phyloP scores from a whole-genome alignment of 2,888 invertebrate genomes.

The Cephus pygmeus region DNA sequence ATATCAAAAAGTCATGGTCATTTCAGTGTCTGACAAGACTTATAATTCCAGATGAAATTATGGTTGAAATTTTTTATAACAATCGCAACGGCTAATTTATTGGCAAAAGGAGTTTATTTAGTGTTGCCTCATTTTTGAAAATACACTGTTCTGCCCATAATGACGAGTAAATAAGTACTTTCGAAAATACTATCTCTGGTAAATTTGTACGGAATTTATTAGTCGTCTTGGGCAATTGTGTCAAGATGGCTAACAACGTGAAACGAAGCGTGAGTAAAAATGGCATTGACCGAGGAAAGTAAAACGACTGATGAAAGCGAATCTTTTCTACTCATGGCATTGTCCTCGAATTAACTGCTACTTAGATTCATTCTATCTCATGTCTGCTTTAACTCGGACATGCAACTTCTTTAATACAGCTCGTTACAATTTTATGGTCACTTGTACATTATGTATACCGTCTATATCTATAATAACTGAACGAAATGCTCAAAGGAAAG shows the following conservation, averaged over 20 bases:
- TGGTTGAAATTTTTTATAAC: neutral
- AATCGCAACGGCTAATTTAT: neutral
- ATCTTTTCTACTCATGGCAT: constrained; percentile 17
- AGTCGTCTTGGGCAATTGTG: neutral
- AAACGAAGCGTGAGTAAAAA: constrained; percentile 23
- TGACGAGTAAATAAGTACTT: neutral
- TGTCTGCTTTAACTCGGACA: neutral
- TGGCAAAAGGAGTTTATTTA: neutral
- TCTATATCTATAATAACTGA: neutral
- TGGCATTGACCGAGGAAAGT: constrained; percentile 53
- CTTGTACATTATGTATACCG: neutral
- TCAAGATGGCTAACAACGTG: neutral
- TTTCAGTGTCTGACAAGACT: neutral
- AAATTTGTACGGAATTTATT: neutral
- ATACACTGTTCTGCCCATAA: neutral
- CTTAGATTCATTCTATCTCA: neutral
- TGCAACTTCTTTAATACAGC: neutral
- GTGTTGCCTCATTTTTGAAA: neutral
- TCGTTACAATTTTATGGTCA: neutral
- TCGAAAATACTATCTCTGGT: neutral
- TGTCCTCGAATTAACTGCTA: neutral
- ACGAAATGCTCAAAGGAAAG: neutral
- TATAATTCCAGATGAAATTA: neutral
- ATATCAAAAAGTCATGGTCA: neutral
- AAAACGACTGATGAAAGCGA: constrained; percentile 36